Percentiles rank a stretch among this genome's conserved stretches.
Evolutionary conservation across 2,888 invertebrate species (phyloP).

Genomic region (Sinelater perroti): DNA sequence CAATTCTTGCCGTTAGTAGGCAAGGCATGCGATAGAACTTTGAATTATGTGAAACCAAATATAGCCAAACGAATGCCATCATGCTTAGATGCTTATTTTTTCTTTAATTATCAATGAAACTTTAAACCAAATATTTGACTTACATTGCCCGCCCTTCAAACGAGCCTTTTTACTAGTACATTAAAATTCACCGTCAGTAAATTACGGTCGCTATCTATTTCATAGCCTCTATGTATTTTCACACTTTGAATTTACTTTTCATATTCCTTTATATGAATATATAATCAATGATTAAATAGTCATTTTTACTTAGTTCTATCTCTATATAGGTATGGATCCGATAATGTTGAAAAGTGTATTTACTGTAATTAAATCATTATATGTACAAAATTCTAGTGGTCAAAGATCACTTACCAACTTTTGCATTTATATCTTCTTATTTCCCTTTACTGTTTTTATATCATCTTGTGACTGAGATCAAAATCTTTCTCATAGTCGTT

Average conservation of each 20-base stretch:
- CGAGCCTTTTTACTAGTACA: background rate
- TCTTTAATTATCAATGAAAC: background rate
- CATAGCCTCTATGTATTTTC: background rate
- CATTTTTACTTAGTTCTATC: background rate
- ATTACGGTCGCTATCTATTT: background rate
- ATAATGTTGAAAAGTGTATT: background rate
- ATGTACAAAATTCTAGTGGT: background rate
- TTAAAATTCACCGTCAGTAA: background rate
- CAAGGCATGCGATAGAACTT: too few species aligned
- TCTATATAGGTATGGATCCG: background rate
- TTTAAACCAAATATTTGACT: background rate
- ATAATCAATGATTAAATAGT: background rate
- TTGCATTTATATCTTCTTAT: too few species aligned
- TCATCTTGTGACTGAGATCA: too few species aligned
- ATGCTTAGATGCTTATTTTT: too few species aligned
- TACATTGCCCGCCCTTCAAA: background rate
- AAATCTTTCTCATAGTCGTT: too few species aligned
- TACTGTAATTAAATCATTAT: slow-evolving; percentile 1
- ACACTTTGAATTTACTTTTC: background rate
- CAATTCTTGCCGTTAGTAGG: too few species aligned
- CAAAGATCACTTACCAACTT: too few species aligned
- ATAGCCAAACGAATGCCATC: too few species aligned
- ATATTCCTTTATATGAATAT: background rate
- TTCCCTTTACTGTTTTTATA: too few species aligned
- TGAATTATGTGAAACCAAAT: too few species aligned